A percentile compares a stretch with the other conserved stretches of the same genome.
phyloP scores from a whole-genome alignment of 2,888 invertebrate genomes.

The Nowickia ferox region DNA sequence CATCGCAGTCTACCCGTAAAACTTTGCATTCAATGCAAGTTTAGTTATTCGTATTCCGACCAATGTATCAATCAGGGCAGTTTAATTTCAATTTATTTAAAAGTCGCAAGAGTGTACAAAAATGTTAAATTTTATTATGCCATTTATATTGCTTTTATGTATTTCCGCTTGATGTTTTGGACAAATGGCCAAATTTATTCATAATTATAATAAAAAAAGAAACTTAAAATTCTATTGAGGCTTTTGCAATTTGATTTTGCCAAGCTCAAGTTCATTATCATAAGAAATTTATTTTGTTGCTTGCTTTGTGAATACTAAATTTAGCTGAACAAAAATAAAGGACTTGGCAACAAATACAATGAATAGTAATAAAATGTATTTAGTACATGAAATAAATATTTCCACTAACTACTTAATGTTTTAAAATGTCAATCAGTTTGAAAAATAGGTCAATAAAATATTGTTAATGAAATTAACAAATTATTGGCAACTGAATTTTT shows the following conservation, averaged over 20 bases:
- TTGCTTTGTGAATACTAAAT: conserved; percentile 50
- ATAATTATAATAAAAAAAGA: neutral
- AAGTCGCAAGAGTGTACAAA: conserved; percentile 24
- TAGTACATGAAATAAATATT: neutral
- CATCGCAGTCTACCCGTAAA: conserved; percentile 6
- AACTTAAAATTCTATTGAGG: conserved; percentile 48
- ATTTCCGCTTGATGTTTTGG: conserved; percentile 59
- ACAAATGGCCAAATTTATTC: conserved; percentile 23
- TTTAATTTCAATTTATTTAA: conserved; percentile 44
- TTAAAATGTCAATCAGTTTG: conserved; percentile 37
- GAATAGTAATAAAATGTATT: conserved; percentile 3
- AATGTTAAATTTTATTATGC: conserved; percentile 22
- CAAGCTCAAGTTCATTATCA: conserved; percentile 60
- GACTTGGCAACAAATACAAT: conserved; percentile 53
- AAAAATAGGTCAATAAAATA: conserved; percentile 40
- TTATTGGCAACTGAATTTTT: neutral
- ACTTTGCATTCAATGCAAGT: conserved; percentile 56
- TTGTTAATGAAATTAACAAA: conserved; percentile 14
- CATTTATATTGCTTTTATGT: conserved; percentile 44
- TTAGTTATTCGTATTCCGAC: conserved; percentile 24
- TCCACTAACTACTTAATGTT: neutral
- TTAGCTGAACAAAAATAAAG: conserved; percentile 28
- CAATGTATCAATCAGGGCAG: neutral
- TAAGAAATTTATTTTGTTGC: conserved; percentile 18
- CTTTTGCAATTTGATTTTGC: conserved; percentile 26